Percentiles rank a stretch among this genome's conserved stretches.
Evolutionary conservation across 2,888 invertebrate genomes (phyloP).

Genomic region (Synergus umbraculus): DNA sequence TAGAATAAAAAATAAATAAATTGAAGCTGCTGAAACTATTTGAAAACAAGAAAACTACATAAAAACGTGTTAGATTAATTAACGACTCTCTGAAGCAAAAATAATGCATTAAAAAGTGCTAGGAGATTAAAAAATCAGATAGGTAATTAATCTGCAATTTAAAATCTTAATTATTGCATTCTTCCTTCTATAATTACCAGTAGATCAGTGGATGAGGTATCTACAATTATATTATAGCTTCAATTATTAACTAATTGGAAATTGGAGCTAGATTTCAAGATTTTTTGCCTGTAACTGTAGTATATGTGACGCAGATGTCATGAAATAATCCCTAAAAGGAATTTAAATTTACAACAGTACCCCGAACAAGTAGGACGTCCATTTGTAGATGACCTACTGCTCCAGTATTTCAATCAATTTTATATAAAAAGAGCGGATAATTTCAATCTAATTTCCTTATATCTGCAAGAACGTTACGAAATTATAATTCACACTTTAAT

Average conservation of each 20-base stretch:
- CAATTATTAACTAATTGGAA: not conserved
- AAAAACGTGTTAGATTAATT: not conserved
- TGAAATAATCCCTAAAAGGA: slow-evolving; percentile 23
- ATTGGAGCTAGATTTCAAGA: not conserved
- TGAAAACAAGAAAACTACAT: not conserved
- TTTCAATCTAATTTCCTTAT: not conserved
- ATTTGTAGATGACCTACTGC: slow-evolving; percentile 22
- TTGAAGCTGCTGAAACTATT: not conserved
- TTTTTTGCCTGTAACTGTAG: not conserved
- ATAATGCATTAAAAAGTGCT: not conserved
- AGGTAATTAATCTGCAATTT: not conserved
- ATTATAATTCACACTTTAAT: not conserved
- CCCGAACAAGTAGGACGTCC: slow-evolving; percentile 1
- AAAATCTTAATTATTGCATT: not conserved
- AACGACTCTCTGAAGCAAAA: not conserved
- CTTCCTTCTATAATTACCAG: not conserved
- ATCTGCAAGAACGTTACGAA: not conserved
- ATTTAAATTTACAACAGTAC: slow-evolving; percentile 32
- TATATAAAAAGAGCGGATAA: slow-evolving; percentile 6
- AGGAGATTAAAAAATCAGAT: not conserved
- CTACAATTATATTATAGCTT: not conserved
- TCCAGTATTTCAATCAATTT: slow-evolving; percentile 18
- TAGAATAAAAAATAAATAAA: not conserved
- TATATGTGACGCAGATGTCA: slow-evolving; percentile 16
- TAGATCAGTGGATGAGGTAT: not conserved